Conservation (phyloP, 2,113 vertebrate genomes). For the Bubalus kerabau region DNA sequence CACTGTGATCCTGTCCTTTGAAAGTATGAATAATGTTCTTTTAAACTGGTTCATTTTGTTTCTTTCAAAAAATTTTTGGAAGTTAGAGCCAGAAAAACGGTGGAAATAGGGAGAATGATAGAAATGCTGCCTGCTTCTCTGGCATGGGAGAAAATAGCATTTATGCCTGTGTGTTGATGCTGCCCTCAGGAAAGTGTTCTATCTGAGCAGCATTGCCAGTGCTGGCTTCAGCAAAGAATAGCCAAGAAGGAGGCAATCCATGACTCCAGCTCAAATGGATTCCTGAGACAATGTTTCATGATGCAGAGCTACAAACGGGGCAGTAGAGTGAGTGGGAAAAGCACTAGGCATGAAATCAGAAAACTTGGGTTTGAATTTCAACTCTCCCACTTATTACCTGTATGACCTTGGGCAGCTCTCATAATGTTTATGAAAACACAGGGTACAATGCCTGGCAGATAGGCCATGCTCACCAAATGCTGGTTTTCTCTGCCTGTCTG, state of each 20-base stretch:
- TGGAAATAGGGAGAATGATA: background rate
- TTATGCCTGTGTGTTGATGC: background rate
- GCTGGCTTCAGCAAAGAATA: background rate
- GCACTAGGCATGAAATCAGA: background rate
- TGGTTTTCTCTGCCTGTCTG: background rate
- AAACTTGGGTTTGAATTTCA: background rate
- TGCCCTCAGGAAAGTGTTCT: background rate
- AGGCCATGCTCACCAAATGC: background rate
- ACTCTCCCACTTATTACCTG: background rate
- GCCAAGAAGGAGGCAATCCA: background rate
- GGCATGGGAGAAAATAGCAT: background rate
- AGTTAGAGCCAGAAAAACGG: background rate
- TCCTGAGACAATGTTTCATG: background rate
- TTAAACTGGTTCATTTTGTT: background rate
- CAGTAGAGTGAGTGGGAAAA: background rate
- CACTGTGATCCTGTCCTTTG: background rate
- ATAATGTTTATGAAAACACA: background rate
- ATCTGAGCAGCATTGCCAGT: background rate
- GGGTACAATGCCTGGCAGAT: background rate
- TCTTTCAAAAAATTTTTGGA: background rate
- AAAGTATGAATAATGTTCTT: background rate
- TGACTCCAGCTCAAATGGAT: background rate
- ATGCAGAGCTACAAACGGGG: background rate
- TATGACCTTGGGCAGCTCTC: background rate
- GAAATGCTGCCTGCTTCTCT: background rate